A percentile compares a stretch with the other conserved stretches of the same genome.
Evolutionary conservation across 2,797 vertebrate species (phyloP).

Genomic region (Ataeniobius toweri): DNA sequence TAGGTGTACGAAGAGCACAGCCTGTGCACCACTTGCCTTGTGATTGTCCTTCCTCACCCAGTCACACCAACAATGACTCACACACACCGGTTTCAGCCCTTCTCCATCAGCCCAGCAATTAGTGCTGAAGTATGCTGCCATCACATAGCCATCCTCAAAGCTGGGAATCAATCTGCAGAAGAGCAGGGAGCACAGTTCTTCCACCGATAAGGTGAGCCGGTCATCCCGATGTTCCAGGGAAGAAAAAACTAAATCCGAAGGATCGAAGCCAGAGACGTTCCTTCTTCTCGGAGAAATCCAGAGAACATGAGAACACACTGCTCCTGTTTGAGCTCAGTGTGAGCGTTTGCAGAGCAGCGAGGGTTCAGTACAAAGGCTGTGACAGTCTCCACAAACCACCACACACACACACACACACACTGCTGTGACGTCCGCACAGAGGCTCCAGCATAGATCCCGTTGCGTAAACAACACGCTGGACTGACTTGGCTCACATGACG

Average conservation of each 20-base stretch:
- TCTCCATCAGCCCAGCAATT: slow-evolving; percentile 49
- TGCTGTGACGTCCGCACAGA: slow-evolving; percentile 55
- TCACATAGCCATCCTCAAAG: slow-evolving; percentile 21
- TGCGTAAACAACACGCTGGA: slow-evolving; percentile 74
- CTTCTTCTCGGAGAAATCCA: slow-evolving; percentile 5
- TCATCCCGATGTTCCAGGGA: slow-evolving; percentile 2
- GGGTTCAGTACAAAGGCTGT: slow-evolving; percentile 34
- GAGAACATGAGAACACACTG: slow-evolving; percentile 24
- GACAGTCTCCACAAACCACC: slow-evolving; percentile 52
- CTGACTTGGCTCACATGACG: slow-evolving; percentile 75
- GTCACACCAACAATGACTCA: slow-evolving; percentile 51
- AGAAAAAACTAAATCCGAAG: not conserved
- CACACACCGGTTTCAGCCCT: slow-evolving; percentile 27
- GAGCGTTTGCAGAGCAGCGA: slow-evolving; percentile 50
- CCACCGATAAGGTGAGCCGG: not conserved
- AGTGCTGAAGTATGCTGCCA: slow-evolving; percentile 12
- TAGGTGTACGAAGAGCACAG: slow-evolving; percentile 14
- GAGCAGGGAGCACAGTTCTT: not conserved
- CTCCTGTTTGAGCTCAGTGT: slow-evolving; percentile 30
- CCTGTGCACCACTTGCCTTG: slow-evolving; percentile 26
- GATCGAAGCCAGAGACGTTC: not conserved
- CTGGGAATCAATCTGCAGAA: slow-evolving; percentile 13
- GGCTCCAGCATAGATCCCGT: slow-evolving; percentile 62
- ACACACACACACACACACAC: slow-evolving; percentile 35
- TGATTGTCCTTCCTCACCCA: slow-evolving; percentile 22